Evolutionary conservation across 1,140 invertebrate species (phyloP), one percentile per base, ranked within the genome.

Genomic region (Marisa cornuarietis): DNA sequence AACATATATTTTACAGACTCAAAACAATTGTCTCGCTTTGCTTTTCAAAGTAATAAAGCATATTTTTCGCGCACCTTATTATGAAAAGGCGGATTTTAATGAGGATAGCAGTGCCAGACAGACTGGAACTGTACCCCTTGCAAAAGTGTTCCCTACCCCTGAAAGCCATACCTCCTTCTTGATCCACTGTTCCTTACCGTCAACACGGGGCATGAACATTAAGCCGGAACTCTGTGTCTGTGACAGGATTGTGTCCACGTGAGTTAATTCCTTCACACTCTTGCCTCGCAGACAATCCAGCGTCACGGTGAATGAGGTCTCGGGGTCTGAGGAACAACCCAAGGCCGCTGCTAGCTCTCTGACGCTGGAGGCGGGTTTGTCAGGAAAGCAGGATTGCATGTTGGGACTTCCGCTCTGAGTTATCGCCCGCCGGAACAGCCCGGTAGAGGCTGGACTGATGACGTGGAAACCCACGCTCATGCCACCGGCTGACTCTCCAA

Each of bases 291-390:
- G 63, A 69, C 76, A 77, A 2, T 77, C 65, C 65, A 77, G 26
- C 16, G 54, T 54, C 22, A 20, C 26, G 31, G 22, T 13, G 63
- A 54, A 51, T 65, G 20, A 31, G 49, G 24, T 14, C 3, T 14
- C 24, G 10, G 49, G 26, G 14, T 31, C 24, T 16, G 42, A 42
- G 11, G 11, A 8, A 49, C 76, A 77, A 6, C 76, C 76, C 52
- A 51, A 26, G 13, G 13, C 6, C 0, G 65, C 54, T 26, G 76
- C 65, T 63, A 77, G 14, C 6, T 20, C 13, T 20, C 54, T 20
- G 58, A 79, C 14, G 10, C 7, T 24, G 20, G 71, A 18, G 54
- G 14, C 14, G 14, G 52, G 52, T 8, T 95, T 93, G 5, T 95
- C 65, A 11, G 13, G 11, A n/a, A 24, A n/a, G 26, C n/a, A 24